Evolutionary conservation across 1,140 invertebrate genomes (phyloP).

Genomic region (Triops longicaudatus): DNA sequence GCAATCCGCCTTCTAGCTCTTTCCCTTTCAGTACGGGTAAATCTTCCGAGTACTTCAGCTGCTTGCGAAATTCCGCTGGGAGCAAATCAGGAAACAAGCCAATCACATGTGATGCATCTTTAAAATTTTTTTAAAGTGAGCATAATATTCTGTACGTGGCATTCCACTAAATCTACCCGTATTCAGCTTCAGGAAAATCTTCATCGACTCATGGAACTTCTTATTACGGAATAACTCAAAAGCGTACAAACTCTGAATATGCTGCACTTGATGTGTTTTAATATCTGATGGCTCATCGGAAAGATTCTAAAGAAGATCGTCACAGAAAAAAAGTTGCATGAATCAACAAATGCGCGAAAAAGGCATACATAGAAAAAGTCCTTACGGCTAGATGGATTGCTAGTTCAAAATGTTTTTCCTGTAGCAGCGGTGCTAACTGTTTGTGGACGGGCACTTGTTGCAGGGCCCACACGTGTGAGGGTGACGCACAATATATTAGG

Average conservation of each 20-base stretch:
- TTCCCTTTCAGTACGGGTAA: slow-evolving; percentile 61
- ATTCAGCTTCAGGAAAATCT: slow-evolving; percentile 74
- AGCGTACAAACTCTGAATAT: slow-evolving; percentile 83
- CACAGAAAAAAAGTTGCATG: too few species aligned
- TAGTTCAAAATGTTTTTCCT: slow-evolving; percentile 85
- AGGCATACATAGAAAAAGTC: slow-evolving; percentile 35
- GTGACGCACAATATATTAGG: slow-evolving; percentile 73
- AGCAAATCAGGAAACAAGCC: slow-evolving; percentile 83
- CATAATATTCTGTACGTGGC: not conserved
- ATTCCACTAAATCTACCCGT: slow-evolving; percentile 47
- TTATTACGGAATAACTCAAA: slow-evolving; percentile 83
- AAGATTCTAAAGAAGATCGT: slow-evolving; percentile 61
- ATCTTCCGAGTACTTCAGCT: slow-evolving; percentile 48
- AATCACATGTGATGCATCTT: slow-evolving; percentile 89
- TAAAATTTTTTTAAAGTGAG: slow-evolving; percentile 26
- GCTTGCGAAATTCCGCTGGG: slow-evolving; percentile 52
- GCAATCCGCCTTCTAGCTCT: slow-evolving; percentile 78
- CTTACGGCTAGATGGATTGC: slow-evolving; percentile 85
- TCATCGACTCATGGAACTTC: slow-evolving; percentile 80
- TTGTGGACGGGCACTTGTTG: slow-evolving; percentile 62
- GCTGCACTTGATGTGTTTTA: slow-evolving; percentile 67
- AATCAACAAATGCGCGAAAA: too few species aligned
- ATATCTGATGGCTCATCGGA: slow-evolving; percentile 71
- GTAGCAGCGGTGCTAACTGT: slow-evolving; percentile 71
- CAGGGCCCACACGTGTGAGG: slow-evolving; percentile 78